These are phyloP conservation scores for Telmatochromis brachygnathus DNA, from an alignment of 2,113 vertebrate species.

Conservation along the genomic window DNA sequence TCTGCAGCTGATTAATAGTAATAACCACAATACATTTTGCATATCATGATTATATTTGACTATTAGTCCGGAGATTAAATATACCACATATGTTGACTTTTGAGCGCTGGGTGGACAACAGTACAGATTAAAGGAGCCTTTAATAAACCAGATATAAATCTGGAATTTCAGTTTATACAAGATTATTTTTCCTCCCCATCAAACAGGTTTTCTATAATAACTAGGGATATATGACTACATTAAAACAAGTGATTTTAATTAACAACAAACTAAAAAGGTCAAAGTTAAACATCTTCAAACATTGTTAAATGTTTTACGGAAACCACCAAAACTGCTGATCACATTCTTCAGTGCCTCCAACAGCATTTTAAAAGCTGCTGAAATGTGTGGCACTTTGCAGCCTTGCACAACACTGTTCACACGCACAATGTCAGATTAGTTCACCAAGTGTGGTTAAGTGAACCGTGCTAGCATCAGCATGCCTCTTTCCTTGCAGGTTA, in stretches of 20 bases:
- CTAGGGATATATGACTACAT: neutral
- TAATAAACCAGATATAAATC: neutral
- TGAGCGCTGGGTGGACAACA: neutral
- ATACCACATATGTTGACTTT: neutral
- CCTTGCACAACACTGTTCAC: neutral
- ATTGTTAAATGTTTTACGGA: neutral
- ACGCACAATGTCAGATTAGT: neutral
- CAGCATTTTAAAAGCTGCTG: neutral
- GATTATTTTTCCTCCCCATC: neutral
- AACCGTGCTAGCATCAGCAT: neutral
- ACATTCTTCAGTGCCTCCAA: neutral
- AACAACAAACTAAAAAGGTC: neutral
- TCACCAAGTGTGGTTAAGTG: neutral
- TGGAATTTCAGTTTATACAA: neutral
- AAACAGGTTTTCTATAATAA: neutral
- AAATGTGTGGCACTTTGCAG: neutral
- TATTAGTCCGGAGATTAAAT: neutral
- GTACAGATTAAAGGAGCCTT: neutral
- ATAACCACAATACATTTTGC: neutral
- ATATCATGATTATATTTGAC: neutral
- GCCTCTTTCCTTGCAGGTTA: neutral
- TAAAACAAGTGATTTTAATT: neutral
- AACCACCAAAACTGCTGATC: neutral
- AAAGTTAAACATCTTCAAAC: neutral
- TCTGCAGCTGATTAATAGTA: neutral